These are phyloP conservation scores for Venustoraphidia nigricollis DNA, from an alignment of 2,888 invertebrate genomes.

Conservation along the genomic window DNA sequence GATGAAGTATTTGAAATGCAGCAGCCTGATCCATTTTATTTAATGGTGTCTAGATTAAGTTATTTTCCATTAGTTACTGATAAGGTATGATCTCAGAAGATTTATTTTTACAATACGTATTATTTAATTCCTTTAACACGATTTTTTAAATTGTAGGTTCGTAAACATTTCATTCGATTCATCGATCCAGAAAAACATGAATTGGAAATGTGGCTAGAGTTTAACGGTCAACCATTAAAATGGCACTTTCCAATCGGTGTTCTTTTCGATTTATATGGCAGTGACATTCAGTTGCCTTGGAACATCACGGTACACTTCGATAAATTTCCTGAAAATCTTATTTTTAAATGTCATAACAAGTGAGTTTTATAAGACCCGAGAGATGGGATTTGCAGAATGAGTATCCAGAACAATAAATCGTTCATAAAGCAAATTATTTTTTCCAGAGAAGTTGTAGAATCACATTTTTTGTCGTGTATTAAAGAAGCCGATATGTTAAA, in stretches of 20 bases:
- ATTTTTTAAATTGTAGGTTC: slow-evolving; percentile 39
- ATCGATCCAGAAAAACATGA: slow-evolving; percentile 68
- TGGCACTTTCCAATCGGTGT: slow-evolving; percentile 85
- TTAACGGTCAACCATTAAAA: slow-evolving; percentile 78
- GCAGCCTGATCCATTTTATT: slow-evolving; percentile 82
- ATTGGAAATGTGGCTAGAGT: slow-evolving; percentile 89
- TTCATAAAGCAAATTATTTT: background rate
- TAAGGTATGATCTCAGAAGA: slow-evolving; percentile 46
- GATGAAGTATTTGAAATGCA: slow-evolving; percentile 82
- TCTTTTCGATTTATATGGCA: slow-evolving; percentile 63
- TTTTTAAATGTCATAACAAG: slow-evolving; percentile 79
- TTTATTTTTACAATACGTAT: slow-evolving; percentile 1
- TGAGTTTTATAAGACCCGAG: slow-evolving; percentile 24
- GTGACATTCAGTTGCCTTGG: slow-evolving; percentile 78
- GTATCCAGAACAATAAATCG: background rate
- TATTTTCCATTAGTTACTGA: slow-evolving; percentile 92
- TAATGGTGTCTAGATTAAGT: slow-evolving; percentile 85
- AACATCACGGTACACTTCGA: slow-evolving; percentile 85
- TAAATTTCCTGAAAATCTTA: slow-evolving; percentile 78
- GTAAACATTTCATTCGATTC: slow-evolving; percentile 74
- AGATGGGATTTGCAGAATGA: background rate
- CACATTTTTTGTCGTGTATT: slow-evolving; percentile 86
- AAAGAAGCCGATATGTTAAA: slow-evolving; percentile 99
- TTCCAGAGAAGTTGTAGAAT: slow-evolving; percentile 76
- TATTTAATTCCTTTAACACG: background rate